Conservation (phyloP, 2,888 invertebrate genomes). For the Ommatoiulus sabulosus region DNA sequence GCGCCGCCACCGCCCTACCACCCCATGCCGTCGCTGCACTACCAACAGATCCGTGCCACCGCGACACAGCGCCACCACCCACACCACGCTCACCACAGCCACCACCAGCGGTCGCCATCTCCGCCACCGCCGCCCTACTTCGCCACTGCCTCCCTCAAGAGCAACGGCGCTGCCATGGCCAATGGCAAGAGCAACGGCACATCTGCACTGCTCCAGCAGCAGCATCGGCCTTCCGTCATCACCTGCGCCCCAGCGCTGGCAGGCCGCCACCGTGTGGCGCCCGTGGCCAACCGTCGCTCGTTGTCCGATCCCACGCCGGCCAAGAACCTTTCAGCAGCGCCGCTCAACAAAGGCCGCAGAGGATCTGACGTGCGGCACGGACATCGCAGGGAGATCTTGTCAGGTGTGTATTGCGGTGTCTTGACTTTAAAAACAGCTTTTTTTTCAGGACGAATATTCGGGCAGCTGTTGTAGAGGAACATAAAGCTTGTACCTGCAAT, state of each 20-base stretch:
- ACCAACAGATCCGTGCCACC: not conserved
- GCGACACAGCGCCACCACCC: conserved; percentile 62
- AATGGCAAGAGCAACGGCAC: not conserved
- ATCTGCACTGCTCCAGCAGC: conserved; percentile 57
- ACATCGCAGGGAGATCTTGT: conserved; percentile 61
- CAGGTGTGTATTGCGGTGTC: conserved; percentile 58
- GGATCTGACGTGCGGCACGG: conserved; percentile 58
- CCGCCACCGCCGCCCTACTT: conserved; percentile 42
- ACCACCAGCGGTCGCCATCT: conserved; percentile 25
- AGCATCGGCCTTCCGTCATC: conserved; percentile 75
- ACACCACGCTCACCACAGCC: not conserved
- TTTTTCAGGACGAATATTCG: no score
- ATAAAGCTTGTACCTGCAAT: no score
- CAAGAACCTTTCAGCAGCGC: not conserved
- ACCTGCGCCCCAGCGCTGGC: conserved; percentile 70
- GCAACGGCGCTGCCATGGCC: not conserved
- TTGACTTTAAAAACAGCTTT: no score
- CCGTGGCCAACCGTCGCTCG: conserved; percentile 52
- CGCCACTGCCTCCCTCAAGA: not conserved
- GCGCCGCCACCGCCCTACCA: conserved; percentile 74
- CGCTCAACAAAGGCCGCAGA: not conserved
- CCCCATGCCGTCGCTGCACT: conserved; percentile 51
- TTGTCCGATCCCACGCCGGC: conserved; percentile 49
- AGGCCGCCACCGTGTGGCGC: not conserved
- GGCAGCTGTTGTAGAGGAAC: no score